Base-by-base conservation (phyloP, 2,888 invertebrate genomes). In the Parnassius mnemosyne region DNA sequence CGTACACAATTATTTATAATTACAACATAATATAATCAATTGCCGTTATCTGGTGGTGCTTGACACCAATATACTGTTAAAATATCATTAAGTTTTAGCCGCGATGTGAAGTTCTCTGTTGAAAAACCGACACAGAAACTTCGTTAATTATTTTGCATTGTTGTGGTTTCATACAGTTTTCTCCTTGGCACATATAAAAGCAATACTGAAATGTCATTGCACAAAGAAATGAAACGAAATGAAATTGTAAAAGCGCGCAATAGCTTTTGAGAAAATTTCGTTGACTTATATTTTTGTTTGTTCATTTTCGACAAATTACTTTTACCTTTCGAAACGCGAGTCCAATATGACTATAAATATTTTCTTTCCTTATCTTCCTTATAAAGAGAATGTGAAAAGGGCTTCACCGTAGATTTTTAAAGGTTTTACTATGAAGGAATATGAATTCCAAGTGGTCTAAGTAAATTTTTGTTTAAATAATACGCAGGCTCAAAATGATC, bases 271-370 rank as follows among this genome's bases (percentile, higher is more conserved):
- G 34, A 3, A 34, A 34, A 34, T 7, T 34, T 34, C 5, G 34
- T 1, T 5, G 20, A 49, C 34, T 34, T 10, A 41, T 56, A 16
- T 49, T 41, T 49, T 49, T 57, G 25, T 50, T 49, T 13, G 13
- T 47, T 10, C n/a, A 7, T 47, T 55, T 9, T 55, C 42, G n/a
- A 46, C 44, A 13, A 13, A 34, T 56, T n/a, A n/a, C 49, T 56
- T 49, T 56, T 49, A 47, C 5, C 34, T 34, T 34, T 34, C 7
- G 34, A 20, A 34, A 34, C 34, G 34, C 34, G 34, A 34, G 34
- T 34, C 3, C 20, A 10, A 46, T 25, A 12, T 3, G 44, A 46
- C 20, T 10, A 41, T 10, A 34, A 25, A 10, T 51, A 51, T 10
- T 11, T 25, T 13, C 25, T 5, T 3, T 11, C 3, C 10, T 49